phyloP scores from a whole-genome alignment of 2,797 vertebrate species.

The Spinibarbus caldwelli region DNA sequence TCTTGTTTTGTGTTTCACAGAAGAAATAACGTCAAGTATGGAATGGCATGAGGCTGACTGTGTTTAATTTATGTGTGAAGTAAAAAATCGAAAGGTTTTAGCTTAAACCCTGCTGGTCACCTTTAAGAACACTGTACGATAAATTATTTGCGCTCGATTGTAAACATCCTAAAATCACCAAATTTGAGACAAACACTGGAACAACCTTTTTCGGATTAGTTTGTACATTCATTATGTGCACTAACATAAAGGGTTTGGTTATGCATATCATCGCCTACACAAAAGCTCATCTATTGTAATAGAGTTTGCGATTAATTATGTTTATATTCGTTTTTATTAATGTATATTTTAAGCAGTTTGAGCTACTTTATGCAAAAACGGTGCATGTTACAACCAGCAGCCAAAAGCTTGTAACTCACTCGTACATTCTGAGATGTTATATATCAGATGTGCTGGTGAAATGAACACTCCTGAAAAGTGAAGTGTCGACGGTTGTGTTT shows the following conservation, averaged over 20 bases:
- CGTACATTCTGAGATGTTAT: not conserved
- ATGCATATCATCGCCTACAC: not conserved
- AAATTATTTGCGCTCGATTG: not conserved
- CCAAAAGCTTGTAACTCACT: not conserved
- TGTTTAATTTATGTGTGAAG: not conserved
- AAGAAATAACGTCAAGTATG: not conserved
- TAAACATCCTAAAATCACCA: not conserved
- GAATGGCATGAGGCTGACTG: not conserved
- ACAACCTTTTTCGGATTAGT: not conserved
- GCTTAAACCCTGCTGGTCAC: constrained; percentile 6
- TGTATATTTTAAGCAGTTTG: not conserved
- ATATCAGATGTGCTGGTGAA: not conserved
- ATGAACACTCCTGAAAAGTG: not conserved
- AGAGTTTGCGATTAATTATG: not conserved
- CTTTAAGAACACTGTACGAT: constrained; percentile 14
- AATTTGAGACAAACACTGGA: not conserved
- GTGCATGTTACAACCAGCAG: constrained; percentile 10
- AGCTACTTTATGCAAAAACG: constrained; percentile 21
- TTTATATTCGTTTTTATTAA: not conserved
- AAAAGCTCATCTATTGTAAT: not conserved
- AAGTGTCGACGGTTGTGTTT: not conserved
- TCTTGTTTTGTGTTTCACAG: not conserved
- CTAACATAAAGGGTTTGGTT: constrained; percentile 1
- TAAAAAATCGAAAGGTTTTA: not conserved
- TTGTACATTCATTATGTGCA: constrained; percentile 23